A percentile compares a stretch with the other conserved stretches of the same genome.
Conservation (phyloP, 2,113 vertebrate species). For the Gallinago paraguaiae region DNA sequence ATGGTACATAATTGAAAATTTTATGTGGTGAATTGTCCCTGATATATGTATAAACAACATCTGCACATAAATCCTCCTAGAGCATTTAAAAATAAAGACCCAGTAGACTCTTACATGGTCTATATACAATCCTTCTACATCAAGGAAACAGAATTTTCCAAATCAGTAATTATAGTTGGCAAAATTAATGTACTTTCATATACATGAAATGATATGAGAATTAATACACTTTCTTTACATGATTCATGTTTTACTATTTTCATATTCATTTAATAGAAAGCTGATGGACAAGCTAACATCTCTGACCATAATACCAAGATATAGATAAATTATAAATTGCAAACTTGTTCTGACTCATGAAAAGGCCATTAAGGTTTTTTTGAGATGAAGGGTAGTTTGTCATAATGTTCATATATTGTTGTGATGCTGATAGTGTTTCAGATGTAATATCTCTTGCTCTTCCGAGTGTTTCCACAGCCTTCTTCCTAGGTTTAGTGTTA, state of each 20-base stretch:
- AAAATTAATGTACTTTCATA: not conserved
- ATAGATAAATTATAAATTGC: not conserved
- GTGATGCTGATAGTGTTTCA: not conserved
- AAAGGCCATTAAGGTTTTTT: not conserved
- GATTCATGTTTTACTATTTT: not conserved
- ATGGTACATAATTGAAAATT: not conserved
- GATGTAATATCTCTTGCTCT: not conserved
- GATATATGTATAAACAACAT: not conserved
- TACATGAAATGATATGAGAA: not conserved
- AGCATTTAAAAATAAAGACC: not conserved
- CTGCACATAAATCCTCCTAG: not conserved
- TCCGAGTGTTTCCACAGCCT: not conserved
- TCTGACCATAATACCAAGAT: not conserved
- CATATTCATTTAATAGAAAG: not conserved
- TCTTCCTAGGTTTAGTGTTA: not conserved
- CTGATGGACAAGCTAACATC: not conserved
- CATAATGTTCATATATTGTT: not conserved
- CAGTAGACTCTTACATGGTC: not conserved
- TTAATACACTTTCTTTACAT: not conserved
- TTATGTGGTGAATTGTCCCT: not conserved
- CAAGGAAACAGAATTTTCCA: not conserved
- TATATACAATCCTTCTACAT: not conserved
- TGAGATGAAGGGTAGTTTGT: not conserved
- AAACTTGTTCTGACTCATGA: not conserved
- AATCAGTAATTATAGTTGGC: not conserved